Evolutionary conservation across 2,888 invertebrate species (phyloP).

Genomic region (Macrosoma leucophasiata): DNA sequence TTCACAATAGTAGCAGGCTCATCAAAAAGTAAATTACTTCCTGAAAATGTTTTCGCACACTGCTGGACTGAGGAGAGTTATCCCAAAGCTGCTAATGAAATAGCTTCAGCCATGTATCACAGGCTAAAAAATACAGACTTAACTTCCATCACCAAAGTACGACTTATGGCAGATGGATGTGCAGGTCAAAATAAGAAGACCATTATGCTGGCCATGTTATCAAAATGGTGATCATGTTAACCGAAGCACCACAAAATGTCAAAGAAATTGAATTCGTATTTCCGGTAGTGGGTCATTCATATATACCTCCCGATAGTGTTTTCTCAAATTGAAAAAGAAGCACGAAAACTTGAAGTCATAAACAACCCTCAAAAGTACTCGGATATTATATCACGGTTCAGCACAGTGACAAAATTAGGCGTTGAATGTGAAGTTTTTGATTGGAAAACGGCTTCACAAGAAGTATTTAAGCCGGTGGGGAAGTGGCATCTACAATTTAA

Average conservation of each 20-base stretch:
- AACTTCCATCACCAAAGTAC: slow-evolving; percentile 2
- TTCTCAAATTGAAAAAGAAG: slow-evolving; percentile 23
- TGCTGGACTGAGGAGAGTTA: slow-evolving; percentile 30
- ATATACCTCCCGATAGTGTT: slow-evolving; percentile 8
- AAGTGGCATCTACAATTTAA: slow-evolving; percentile 26
- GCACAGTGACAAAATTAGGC: slow-evolving; percentile 18
- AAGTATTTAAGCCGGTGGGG: slow-evolving; percentile 23
- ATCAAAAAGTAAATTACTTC: slow-evolving; percentile 15
- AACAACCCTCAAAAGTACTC: slow-evolving; percentile 15
- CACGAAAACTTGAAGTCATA: slow-evolving; percentile 19
- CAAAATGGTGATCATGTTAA: too few relatives aligned
- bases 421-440: slow-evolving; percentile 23
- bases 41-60: slow-evolving; percentile 27
- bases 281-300: too few relatives aligned
- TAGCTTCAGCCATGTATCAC: slow-evolving; percentile 31
- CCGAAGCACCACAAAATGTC: too few relatives aligned
- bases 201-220: slow-evolving; percentile 25
- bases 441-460: slow-evolving; percentile 23
- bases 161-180: slow-evolving; percentile 16
- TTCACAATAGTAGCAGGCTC: slow-evolving; percentile 21
- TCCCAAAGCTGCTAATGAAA: slow-evolving; percentile 32
- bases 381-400: slow-evolving; percentile 20
- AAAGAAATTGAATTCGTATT: too few relatives aligned
- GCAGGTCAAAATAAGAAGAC: slow-evolving; percentile 30
- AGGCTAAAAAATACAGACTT: slow-evolving; percentile 18